Percentiles rank a stretch among this genome's conserved stretches.
Evolutionary conservation across 2,888 invertebrate species (phyloP).

Genomic region (Holacanthella duospinosa): DNA sequence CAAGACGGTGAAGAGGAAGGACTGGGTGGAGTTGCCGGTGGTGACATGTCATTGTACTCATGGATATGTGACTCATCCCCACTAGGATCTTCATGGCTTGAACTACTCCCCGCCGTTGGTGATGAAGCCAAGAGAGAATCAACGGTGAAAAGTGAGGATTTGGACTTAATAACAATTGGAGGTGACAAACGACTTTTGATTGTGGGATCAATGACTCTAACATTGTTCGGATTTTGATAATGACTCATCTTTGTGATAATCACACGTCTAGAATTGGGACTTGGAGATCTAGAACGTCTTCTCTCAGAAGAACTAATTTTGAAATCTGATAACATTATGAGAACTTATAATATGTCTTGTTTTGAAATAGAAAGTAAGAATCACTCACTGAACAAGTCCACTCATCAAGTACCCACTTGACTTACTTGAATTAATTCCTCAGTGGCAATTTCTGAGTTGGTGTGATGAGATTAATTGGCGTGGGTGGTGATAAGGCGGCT

Average conservation of each 20-base stretch:
- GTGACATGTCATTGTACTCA: conserved; percentile 37
- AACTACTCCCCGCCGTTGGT: conserved; percentile 3
- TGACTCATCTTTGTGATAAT: not conserved
- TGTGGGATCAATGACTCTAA: not conserved
- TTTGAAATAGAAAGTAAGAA: too few relatives aligned
- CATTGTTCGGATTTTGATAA: not conserved
- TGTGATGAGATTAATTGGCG: not conserved
- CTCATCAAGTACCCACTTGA: too few relatives aligned
- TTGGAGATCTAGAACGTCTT: not conserved
- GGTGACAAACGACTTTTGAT: not conserved
- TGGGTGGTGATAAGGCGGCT: not conserved
- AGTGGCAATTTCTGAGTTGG: too few relatives aligned
- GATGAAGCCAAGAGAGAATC: conserved; percentile 31
- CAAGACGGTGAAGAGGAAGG: conserved; percentile 36
- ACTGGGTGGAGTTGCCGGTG: conserved; percentile 38
- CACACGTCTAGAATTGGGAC: not conserved
- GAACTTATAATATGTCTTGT: too few relatives aligned
- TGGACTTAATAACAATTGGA: conserved; percentile 15
- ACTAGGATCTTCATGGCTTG: not conserved
- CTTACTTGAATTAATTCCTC: too few relatives aligned
- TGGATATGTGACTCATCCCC: conserved; percentile 16
- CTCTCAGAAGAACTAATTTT: not conserved
- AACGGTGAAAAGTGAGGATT: conserved; percentile 36
- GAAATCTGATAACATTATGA: conserved; percentile 10
- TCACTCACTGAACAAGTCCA: too few relatives aligned